phyloP scores from a whole-genome alignment of 2,113 vertebrate species.

The Epinephelus fuscoguttatus region DNA sequence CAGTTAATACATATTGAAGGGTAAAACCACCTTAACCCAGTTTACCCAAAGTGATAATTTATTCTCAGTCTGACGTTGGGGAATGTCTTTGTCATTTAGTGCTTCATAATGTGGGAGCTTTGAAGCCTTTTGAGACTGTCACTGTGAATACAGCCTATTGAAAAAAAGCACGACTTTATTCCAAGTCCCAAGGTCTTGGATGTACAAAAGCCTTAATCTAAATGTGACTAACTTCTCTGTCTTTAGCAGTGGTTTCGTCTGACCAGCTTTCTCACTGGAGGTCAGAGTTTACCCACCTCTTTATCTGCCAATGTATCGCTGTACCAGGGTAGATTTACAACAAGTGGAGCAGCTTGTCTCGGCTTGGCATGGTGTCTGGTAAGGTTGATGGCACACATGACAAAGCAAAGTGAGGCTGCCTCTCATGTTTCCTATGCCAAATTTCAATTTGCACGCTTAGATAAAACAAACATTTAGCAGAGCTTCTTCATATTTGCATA shows the following conservation, averaged over 20 bases:
- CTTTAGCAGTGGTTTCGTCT: not conserved
- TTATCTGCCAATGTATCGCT: constrained; percentile 35
- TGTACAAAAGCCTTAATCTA: constrained; percentile 2
- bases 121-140: constrained; percentile 12
- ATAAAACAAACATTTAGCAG: constrained; percentile 39
- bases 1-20: constrained; percentile 21
- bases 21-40: constrained; percentile 46
- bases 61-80: constrained; percentile 15
- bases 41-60: constrained; percentile 27
- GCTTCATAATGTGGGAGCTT: constrained; percentile 5
- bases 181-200: constrained; percentile 11
- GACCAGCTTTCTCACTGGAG: not conserved
- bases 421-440: constrained; percentile 28
- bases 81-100: constrained; percentile 40
- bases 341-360: constrained; percentile 39
- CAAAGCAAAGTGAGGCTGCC: not conserved
- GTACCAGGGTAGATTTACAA: constrained; percentile 2
- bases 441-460: constrained; percentile 1
- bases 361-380: constrained; percentile 2
- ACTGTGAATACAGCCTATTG: constrained; percentile 29
- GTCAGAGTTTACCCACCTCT: constrained; percentile 30
- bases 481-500: constrained; percentile 18
- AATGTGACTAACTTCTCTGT: constrained; percentile 5
- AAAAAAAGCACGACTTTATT: constrained; percentile 29
- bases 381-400: constrained; percentile 49